Evolutionary conservation across 2,888 invertebrate genomes (phyloP), one percentile per base, ranked within the genome.

Genomic region (Congeria kusceri): DNA sequence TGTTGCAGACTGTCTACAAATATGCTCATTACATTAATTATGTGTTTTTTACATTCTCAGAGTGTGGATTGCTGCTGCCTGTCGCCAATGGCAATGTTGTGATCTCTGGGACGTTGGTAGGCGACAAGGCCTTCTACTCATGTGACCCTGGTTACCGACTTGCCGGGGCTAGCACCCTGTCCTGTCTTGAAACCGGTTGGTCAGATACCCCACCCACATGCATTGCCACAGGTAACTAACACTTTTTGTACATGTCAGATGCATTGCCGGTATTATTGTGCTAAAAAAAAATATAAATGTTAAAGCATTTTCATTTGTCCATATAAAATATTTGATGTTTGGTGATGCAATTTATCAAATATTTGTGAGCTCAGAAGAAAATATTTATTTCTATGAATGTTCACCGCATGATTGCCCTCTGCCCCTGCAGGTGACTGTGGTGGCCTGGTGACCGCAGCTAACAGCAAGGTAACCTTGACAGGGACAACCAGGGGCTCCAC

Each of bases 371-470:
- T n/a, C n/a, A n/a, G n/a, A n/a, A n/a, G n/a, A n/a, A n/a, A n/a
- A n/a, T n/a, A n/a, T n/a, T n/a, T n/a, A n/a, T n/a, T n/a, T n/a
- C n/a, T n/a, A n/a, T n/a, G n/a, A n/a, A n/a, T n/a, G n/a, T n/a
- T n/a, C n/a, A n/a, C n/a, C n/a, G n/a, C n/a, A n/a, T n/a, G n/a
- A n/a, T n/a, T n/a, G n/a, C 11, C 11, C 39, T 39, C 11, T 53
- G 20, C 53, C 25, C 53, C 11, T 53, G 53, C n/a, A 77, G 77
- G 77, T 44, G 69, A 76, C 53, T 80, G 80, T 65, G 76, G 76
- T 18, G 5, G 23, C 15, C 20, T 80, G 28, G 9, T 49, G 2
- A 58, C 28, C 20, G 72, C 76, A 1, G n/a, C 39, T 18, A 61
- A 72, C 53, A 76, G 80, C 25, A 56, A 28, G 25, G 62, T 76